phyloP scores from a whole-genome alignment of 1,140 invertebrate genomes.

The Drosophila orosa region DNA sequence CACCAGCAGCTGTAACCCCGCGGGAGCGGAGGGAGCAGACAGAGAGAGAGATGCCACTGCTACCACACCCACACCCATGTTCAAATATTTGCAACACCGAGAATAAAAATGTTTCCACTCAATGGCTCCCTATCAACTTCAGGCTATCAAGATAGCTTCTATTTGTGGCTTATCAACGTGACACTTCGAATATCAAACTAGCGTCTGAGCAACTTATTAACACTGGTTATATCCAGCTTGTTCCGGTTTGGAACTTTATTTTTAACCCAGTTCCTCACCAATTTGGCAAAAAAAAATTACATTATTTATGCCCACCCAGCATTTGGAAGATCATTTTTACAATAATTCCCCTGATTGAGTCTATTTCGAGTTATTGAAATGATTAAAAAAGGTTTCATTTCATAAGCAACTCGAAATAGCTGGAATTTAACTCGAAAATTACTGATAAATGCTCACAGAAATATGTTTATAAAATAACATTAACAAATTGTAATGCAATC shows the following conservation, averaged over 20 bases:
- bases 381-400: too few relatives aligned
- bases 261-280: not conserved
- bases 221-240: conserved; percentile 2
- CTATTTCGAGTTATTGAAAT: too few relatives aligned
- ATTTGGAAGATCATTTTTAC: too few relatives aligned
- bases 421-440: too few relatives aligned
- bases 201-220: not conserved
- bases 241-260: conserved; percentile 4
- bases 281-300: not conserved
- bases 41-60: conserved; percentile 13
- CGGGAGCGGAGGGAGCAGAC: conserved; percentile 12
- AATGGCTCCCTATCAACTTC: conserved; percentile 2
- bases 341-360: too few relatives aligned
- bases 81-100: conserved; percentile 44
- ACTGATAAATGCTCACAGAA: too few relatives aligned
- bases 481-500: too few relatives aligned
- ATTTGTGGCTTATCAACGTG: conserved; percentile 19
- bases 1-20: conserved; percentile 58
- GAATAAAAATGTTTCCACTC: conserved; percentile 19
- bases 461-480: too few relatives aligned
- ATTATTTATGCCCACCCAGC: too few relatives aligned
- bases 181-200: conserved; percentile 5
- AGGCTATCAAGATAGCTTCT: not conserved
- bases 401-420: too few relatives aligned
- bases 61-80: not conserved